These are phyloP conservation scores for Cariama cristata DNA, from an alignment of 2,113 vertebrate species.

Conservation along the genomic window DNA sequence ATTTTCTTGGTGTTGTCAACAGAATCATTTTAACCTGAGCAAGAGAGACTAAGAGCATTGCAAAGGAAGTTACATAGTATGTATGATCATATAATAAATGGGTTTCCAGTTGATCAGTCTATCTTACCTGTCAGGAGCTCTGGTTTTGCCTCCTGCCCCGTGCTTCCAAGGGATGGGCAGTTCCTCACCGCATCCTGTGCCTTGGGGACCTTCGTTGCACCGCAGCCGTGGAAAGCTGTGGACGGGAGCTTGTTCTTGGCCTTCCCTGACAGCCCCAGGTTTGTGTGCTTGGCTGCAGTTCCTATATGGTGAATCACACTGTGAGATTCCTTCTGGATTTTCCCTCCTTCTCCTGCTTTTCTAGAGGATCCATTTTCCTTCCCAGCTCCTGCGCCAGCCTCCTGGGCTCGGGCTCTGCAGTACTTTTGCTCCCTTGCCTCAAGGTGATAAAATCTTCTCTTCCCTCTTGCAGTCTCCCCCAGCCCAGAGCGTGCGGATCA, in stretches of 20 bases:
- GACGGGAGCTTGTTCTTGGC: not conserved
- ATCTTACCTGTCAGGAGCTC: conserved; percentile 40
- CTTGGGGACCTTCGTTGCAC: not conserved
- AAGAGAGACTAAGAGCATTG: not conserved
- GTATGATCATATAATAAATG: fast-evolving
- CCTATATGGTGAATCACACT: fast-evolving
- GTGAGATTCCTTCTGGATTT: not conserved
- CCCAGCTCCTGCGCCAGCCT: not conserved
- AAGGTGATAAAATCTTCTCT: not conserved
- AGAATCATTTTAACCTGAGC: not conserved
- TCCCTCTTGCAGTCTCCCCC: not conserved
- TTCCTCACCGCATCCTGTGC: not conserved
- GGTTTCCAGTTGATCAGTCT: not conserved
- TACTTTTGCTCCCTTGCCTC: not conserved
- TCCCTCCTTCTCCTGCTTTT: not conserved
- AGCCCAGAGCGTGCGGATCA: fast-evolving
- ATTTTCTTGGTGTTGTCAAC: not conserved
- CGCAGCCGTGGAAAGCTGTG: fast-evolving
- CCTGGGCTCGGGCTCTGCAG: fast-evolving
- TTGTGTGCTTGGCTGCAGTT: fast-evolving
- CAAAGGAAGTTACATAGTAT: fast-evolving
- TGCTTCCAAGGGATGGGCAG: not conserved
- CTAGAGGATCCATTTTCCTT: not conserved
- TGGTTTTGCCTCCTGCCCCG: not conserved
- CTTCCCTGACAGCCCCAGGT: not conserved